phyloP scores from a whole-genome alignment of 2,797 vertebrate genomes.

The Lepilemur ruficaudatus region DNA sequence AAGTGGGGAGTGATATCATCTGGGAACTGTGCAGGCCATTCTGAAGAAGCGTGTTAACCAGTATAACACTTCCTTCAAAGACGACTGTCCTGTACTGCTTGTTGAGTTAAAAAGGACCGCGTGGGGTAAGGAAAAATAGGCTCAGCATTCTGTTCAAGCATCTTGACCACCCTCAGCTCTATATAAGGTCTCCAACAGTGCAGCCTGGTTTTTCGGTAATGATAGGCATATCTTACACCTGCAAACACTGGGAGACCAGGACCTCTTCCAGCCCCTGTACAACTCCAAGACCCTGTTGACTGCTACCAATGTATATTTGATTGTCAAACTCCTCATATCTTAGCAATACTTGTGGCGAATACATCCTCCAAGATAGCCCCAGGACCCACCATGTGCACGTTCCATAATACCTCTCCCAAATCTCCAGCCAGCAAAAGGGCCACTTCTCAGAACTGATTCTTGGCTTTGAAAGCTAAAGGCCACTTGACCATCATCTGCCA shows the following conservation, averaged over 20 bases:
- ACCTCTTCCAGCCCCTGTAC: neutral
- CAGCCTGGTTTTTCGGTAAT: neutral
- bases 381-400: rapidly evolving
- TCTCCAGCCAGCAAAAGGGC: neutral
- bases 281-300: neutral
- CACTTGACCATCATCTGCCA: neutral
- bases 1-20: neutral
- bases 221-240: neutral
- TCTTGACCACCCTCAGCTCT: neutral
- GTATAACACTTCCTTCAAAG: neutral
- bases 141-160: neutral
- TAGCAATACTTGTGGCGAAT: neutral
- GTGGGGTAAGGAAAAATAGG: neutral
- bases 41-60: neutral
- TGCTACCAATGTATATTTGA: neutral
- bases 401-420: neutral
- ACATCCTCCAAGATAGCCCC: neutral
- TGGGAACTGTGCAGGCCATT: neutral
- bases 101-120: neutral
- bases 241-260: neutral
- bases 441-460: neutral
- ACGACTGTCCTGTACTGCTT: neutral
- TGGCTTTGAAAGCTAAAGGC: neutral
- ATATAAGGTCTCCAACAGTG: neutral
- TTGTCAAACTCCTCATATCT: neutral